phyloP scores from a whole-genome alignment of 2,797 vertebrate genomes.

The Cyclopterus lumpus region DNA sequence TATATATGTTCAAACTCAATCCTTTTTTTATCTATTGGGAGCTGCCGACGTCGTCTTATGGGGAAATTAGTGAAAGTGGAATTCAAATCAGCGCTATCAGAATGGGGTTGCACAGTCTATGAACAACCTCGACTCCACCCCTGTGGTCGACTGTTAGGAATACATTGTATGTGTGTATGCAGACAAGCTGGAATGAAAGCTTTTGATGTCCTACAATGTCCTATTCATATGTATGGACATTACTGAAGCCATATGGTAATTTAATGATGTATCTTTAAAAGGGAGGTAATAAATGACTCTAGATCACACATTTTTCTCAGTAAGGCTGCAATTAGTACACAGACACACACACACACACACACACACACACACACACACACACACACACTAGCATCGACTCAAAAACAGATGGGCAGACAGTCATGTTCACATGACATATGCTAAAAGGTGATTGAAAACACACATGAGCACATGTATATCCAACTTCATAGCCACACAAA shows the following conservation, averaged over 20 bases:
- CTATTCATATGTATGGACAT: conserved; percentile 67
- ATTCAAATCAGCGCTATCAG: conserved; percentile 75
- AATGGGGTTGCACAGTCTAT: conserved; percentile 65
- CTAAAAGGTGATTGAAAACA: conserved; percentile 35
- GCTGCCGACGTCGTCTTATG: conserved; percentile 60
- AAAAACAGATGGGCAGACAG: conserved; percentile 29
- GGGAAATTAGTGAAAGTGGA: conserved; percentile 74
- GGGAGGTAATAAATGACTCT: conserved; percentile 59
- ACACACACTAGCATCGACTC: neutral
- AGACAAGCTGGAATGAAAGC: conserved; percentile 45
- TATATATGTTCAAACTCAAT: conserved; percentile 73
- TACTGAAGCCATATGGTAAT: conserved; percentile 67
- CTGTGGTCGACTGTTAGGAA: conserved; percentile 66
- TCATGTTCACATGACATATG: conserved; percentile 15
- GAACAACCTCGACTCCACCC: conserved; percentile 70
- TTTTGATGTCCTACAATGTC: conserved; percentile 72
- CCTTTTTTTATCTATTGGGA: conserved; percentile 74
- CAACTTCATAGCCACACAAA: conserved; percentile 1
- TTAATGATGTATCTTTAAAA: conserved; percentile 67
- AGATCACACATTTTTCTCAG: conserved; percentile 57
- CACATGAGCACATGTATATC: neutral
- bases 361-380: neutral
- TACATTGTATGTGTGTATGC: conserved; percentile 56
- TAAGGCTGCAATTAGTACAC: conserved; percentile 44
- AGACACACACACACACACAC: neutral